Conservation (phyloP, 2,888 invertebrate species). For the Tubulanus polymorphus region DNA sequence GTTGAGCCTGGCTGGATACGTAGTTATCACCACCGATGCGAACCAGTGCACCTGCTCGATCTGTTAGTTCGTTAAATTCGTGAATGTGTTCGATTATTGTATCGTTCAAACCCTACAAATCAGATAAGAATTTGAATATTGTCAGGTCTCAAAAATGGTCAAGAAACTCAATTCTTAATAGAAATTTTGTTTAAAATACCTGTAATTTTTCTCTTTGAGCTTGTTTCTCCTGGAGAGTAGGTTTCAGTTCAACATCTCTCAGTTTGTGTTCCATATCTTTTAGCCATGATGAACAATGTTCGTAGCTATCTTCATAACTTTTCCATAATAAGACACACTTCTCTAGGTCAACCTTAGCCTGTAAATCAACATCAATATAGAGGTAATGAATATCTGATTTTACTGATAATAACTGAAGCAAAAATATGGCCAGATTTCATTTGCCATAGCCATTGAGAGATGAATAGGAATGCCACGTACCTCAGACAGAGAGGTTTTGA, state of each 20-base stretch:
- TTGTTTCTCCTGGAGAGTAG: conserved; percentile 43
- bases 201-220: conserved; percentile 35
- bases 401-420: too few relatives aligned
- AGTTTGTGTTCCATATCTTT: conserved; percentile 81
- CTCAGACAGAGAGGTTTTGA: conserved; percentile 39
- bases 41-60: conserved; percentile 68
- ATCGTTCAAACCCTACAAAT: conserved; percentile 30
- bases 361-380: background rate
- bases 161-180: background rate
- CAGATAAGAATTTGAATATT: background rate
- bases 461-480: conserved; percentile 22
- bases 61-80: conserved; percentile 88
- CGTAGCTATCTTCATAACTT: conserved; percentile 82
- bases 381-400: too few relatives aligned
- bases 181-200: conserved; percentile 12
- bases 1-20: conserved; percentile 43
- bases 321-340: conserved; percentile 84
- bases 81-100: conserved; percentile 33
- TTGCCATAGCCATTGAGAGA: too few relatives aligned
- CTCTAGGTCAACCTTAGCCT: conserved; percentile 60
- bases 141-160: background rate
- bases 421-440: too few relatives aligned
- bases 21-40: conserved; percentile 39
- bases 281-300: conserved; percentile 81
- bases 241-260: conserved; percentile 53